Conservation (phyloP, 2,797 vertebrate species). For the Bradypodion ventrale region DNA sequence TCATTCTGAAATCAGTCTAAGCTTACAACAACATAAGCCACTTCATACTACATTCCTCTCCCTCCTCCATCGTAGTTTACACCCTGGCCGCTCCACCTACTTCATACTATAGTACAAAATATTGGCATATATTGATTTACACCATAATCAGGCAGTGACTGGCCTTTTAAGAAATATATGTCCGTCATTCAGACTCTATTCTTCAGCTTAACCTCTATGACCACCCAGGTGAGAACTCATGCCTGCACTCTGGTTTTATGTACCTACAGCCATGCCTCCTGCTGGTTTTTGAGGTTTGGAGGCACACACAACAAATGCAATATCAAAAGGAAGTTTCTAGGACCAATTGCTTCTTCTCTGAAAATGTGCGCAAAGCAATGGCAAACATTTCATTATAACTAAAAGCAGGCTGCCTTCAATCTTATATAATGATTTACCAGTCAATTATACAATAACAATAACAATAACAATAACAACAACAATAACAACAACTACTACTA, state of each 20-base stretch:
- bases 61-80: too few relatives aligned
- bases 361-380: too few relatives aligned
- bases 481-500: too few relatives aligned
- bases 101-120: neutral
- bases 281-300: neutral
- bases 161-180: neutral
- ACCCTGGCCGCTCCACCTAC: too few relatives aligned
- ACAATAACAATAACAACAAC: too few relatives aligned
- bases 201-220: neutral
- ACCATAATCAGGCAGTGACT: neutral
- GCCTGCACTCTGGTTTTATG: neutral
- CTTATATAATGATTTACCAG: too few relatives aligned
- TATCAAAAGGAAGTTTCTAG: too few relatives aligned
- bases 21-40: neutral
- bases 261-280: neutral
- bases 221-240: neutral
- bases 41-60: slow-evolving; percentile 1
- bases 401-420: too few relatives aligned
- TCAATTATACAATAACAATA: too few relatives aligned
- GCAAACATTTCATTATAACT: too few relatives aligned
- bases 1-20: slow-evolving; percentile 1
- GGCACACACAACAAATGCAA: too few relatives aligned
- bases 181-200: neutral
- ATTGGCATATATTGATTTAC: neutral
- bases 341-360: too few relatives aligned